phyloP scores from a whole-genome alignment of 2,797 vertebrate species.

The Enteromius fasciolatus region DNA sequence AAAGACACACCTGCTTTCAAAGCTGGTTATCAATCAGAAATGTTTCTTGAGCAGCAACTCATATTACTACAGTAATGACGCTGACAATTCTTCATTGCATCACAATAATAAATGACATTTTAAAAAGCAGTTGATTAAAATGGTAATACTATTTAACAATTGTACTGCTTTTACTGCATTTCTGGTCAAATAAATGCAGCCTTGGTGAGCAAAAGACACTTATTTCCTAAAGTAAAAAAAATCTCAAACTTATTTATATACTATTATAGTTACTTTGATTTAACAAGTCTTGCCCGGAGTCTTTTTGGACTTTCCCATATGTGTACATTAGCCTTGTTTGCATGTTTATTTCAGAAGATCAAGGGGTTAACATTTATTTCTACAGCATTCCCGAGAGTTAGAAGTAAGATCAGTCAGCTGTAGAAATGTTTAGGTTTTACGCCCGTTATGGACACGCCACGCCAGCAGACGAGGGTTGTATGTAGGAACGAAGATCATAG shows the following conservation, averaged over 20 bases:
- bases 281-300: neutral
- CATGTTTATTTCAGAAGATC: neutral
- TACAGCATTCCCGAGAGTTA: neutral
- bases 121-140: neutral
- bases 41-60: neutral
- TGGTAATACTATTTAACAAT: neutral
- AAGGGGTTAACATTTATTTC: neutral
- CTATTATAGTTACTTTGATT: neutral
- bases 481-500: neutral
- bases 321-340: neutral
- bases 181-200: neutral
- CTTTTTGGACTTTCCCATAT: neutral
- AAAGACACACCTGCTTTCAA: neutral
- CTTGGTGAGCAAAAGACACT: neutral
- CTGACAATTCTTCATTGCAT: no score
- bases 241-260: neutral
- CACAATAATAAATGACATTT: neutral
- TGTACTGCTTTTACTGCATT: neutral
- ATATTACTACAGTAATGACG: neutral
- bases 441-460: neutral
- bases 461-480: neutral
- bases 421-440: neutral
- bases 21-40: neutral
- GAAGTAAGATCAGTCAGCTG: neutral
- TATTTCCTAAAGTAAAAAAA: neutral